Conservation (phyloP, 1,140 invertebrate species). For the Heliconius hewitsoni region DNA sequence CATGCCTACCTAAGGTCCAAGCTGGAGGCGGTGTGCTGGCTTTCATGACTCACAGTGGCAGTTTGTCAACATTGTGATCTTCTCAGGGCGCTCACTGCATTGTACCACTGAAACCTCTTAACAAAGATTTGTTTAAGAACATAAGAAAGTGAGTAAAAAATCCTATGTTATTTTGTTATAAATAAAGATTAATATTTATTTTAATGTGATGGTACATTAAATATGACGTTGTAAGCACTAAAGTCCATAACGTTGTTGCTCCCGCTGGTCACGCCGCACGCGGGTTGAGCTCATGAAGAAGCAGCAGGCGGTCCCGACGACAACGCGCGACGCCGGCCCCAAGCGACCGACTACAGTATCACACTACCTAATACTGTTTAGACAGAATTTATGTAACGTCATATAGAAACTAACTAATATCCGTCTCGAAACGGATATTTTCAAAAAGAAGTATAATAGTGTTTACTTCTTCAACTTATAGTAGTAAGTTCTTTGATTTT, state of each 20-base stretch:
- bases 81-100: too few species aligned
- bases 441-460: too few species aligned
- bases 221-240: neutral
- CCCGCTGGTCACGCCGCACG: neutral
- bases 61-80: too few species aligned
- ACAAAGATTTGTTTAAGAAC: too few species aligned
- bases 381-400: neutral
- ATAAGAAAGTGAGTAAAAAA: too few species aligned
- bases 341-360: neutral
- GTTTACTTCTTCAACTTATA: neutral
- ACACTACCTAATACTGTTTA: neutral
- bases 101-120: too few species aligned
- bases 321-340: neutral
- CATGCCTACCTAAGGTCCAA: too few species aligned
- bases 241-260: neutral
- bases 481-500: too few species aligned
- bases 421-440: too few species aligned
- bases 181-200: neutral
- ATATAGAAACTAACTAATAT: neutral
- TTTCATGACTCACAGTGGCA: too few species aligned
- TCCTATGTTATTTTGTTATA: too few species aligned
- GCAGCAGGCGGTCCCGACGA: neutral
- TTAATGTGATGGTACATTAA: neutral
- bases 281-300: neutral
- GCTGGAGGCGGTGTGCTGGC: too few species aligned